Evolutionary conservation across 1,140 invertebrate species (phyloP).

Genomic region (Lucilia sericata): DNA sequence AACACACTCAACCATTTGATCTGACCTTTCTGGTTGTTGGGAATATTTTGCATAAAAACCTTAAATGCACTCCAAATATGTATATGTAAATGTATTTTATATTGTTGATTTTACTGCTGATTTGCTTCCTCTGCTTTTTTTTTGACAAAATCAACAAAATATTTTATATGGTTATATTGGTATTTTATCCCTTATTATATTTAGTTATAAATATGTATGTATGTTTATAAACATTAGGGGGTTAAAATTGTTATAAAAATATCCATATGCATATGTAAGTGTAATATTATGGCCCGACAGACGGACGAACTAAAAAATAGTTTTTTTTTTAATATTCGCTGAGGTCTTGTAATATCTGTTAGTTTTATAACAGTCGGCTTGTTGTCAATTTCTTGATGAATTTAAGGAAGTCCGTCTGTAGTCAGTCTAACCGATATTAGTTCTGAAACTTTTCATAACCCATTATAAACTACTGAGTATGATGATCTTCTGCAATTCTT

Average conservation of each 20-base stretch:
- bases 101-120: neutral
- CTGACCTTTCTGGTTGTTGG: neutral
- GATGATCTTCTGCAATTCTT: too few species aligned
- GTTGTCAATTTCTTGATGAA: too few species aligned
- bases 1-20: neutral
- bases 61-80: neutral
- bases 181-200: neutral
- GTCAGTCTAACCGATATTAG: too few species aligned
- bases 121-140: neutral
- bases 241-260: too few species aligned
- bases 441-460: too few species aligned
- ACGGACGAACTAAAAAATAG: too few species aligned
- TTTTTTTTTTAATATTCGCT: too few species aligned
- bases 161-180: neutral
- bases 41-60: neutral
- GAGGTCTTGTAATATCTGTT: too few species aligned
- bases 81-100: too few species aligned
- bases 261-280: neutral
- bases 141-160: neutral
- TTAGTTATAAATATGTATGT: neutral
- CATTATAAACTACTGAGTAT: too few species aligned
- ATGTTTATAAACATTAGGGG: neutral
- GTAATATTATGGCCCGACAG: neutral
- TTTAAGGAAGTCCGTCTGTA: too few species aligned
- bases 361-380: too few species aligned